These are phyloP conservation scores for Nothoprocta perdicaria DNA, from an alignment of 2,113 vertebrate species.

Conservation along the genomic window DNA sequence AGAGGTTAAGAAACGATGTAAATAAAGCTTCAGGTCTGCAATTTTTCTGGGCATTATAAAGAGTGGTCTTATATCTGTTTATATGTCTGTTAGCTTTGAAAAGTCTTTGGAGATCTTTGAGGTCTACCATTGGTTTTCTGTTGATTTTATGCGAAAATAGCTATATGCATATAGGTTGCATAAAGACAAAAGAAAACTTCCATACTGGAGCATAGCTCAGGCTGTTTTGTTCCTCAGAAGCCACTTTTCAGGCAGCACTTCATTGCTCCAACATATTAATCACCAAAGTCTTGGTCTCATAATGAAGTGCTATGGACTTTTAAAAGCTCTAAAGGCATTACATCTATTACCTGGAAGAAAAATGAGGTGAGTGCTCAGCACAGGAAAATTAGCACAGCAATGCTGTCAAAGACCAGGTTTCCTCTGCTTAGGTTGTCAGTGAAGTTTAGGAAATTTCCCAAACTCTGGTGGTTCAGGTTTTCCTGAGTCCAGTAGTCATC, in stretches of 20 bases:
- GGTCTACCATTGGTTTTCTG: neutral
- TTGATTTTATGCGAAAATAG: neutral
- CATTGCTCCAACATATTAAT: slow-evolving; percentile 63
- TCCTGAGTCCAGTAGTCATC: neutral
- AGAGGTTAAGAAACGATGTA: neutral
- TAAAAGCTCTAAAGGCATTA: slow-evolving; percentile 24
- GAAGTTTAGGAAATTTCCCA: neutral
- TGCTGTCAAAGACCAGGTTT: neutral
- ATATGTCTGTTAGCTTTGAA: neutral
- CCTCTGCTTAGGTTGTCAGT: neutral
- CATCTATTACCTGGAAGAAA: slow-evolving; percentile 56
- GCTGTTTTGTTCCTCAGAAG: slow-evolving; percentile 34
- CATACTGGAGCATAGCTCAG: neutral
- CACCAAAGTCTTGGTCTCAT: slow-evolving; percentile 26
- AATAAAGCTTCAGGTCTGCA: neutral
- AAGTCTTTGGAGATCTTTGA: neutral
- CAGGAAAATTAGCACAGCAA: slow-evolving; percentile 23
- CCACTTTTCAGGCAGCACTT: slow-evolving; percentile 62
- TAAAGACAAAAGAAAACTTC: slow-evolving; percentile 31
- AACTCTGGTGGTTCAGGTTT: neutral
- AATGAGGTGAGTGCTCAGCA: slow-evolving; percentile 47
- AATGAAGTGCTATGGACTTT: slow-evolving; percentile 69
- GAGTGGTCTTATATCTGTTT: neutral
- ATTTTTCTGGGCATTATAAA: neutral
- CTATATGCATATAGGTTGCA: neutral